Evolutionary conservation across 2,888 invertebrate genomes (phyloP).

Genomic region (Diarsia mendica): DNA sequence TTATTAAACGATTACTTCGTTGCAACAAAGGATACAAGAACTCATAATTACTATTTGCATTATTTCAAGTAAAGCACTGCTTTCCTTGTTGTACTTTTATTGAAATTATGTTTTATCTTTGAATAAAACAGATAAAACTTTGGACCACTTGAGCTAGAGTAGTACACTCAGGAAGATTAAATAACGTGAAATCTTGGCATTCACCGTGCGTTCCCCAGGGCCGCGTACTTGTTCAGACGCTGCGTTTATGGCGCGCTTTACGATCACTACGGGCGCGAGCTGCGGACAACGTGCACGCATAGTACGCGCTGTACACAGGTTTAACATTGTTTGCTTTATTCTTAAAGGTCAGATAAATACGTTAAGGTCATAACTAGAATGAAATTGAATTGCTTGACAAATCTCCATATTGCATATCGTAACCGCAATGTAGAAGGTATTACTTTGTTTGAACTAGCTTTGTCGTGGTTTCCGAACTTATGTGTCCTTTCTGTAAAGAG

Average conservation of each 20-base stretch:
- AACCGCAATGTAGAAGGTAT: background rate
- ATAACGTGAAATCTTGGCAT: background rate
- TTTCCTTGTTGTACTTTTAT: too few species aligned
- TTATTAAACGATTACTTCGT: background rate
- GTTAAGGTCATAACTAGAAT: background rate
- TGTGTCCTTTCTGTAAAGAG: background rate
- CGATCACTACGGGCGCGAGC: constrained; percentile 11
- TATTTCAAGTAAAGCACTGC: background rate
- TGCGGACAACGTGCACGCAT: background rate
- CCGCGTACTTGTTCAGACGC: constrained; percentile 2
- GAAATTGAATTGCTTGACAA: background rate
- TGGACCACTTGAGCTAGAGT: too few species aligned
- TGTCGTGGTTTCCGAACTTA: background rate
- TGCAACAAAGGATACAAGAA: background rate
- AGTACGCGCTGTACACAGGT: too few species aligned
- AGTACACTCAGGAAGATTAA: background rate
- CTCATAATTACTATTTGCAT: background rate
- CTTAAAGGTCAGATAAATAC: background rate
- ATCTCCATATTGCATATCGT: background rate
- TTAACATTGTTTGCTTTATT: background rate
- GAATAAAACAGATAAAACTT: too few species aligned
- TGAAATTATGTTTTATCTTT: background rate
- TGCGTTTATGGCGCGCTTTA: constrained; percentile 17
- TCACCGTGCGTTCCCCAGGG: constrained; percentile 1
- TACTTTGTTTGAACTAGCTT: background rate